These are phyloP conservation scores for Acropora yongei DNA, from an alignment of 64 coral and sea anemone genomes.

Conservation along the genomic window DNA sequence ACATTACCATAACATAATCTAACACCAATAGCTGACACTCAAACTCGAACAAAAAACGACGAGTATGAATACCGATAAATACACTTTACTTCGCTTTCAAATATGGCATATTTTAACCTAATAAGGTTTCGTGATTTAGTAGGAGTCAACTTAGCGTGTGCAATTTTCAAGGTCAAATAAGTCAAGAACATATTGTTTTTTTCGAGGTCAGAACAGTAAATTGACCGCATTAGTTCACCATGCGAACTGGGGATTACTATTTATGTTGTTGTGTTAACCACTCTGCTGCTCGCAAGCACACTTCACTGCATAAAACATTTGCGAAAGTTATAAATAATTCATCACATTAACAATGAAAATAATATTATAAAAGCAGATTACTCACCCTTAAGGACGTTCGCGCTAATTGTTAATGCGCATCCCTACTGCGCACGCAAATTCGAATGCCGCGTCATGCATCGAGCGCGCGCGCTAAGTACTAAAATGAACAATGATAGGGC, in stretches of 20 bases:
- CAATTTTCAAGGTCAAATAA: constrained; percentile 20
- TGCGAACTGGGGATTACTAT: constrained; percentile 2
- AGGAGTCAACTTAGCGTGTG: constrained; percentile 18
- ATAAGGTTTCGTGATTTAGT: constrained; percentile 31
- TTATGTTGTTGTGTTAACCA: not conserved
- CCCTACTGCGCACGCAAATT: too few relatives aligned
- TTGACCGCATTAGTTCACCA: not conserved
- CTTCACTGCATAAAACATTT: not conserved
- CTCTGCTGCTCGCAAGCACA: constrained; percentile 5
- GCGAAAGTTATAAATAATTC: too few relatives aligned
- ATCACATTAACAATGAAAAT: too few relatives aligned
- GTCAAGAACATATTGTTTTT: constrained; percentile 15
- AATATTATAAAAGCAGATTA: too few relatives aligned
- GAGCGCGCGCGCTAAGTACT: too few relatives aligned
- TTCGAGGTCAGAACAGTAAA: constrained; percentile 15
- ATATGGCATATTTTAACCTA: constrained; percentile 26
- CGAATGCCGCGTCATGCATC: too few relatives aligned
- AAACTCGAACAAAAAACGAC: constrained; percentile 16
- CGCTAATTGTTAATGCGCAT: too few relatives aligned
- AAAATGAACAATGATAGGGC: too few relatives aligned
- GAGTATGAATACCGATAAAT: constrained; percentile 12
- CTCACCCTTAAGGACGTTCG: too few relatives aligned
- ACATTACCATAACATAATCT: constrained; percentile 30
- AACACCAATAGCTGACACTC: constrained; percentile 26
- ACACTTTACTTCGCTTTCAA: constrained; percentile 29